Evolutionary conservation across 2,797 vertebrate genomes (phyloP).

Genomic region (Orestias chungarensis): DNA sequence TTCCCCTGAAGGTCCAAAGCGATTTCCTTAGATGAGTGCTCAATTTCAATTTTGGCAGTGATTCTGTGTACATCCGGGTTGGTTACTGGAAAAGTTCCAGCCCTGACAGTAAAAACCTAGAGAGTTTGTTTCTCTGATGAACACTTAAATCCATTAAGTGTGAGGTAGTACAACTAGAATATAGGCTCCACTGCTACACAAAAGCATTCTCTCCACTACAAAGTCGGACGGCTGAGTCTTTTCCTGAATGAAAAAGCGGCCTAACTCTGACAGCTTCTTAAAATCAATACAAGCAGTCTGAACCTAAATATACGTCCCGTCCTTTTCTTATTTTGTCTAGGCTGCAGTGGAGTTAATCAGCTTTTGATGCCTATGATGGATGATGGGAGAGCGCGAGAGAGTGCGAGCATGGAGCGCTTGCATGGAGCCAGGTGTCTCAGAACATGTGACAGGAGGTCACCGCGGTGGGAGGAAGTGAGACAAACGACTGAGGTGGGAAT

Average conservation of each 20-base stretch:
- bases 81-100: constrained; percentile 39
- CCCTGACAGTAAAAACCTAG: constrained; percentile 38
- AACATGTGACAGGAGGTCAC: constrained; percentile 74
- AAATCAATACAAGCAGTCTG: constrained; percentile 76
- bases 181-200: constrained; percentile 41
- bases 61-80: constrained; percentile 7
- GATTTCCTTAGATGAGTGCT: constrained; percentile 22
- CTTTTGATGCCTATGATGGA: constrained; percentile 24
- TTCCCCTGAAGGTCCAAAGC: constrained; percentile 2
- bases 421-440: constrained; percentile 67
- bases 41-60: constrained; percentile 27
- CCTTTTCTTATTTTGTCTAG: constrained; percentile 49
- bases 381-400: constrained; percentile 24
- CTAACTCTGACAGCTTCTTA: constrained; percentile 59
- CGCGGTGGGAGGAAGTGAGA: constrained; percentile 69
- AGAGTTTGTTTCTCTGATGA: constrained; percentile 42
- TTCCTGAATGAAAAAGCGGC: constrained; percentile 63
- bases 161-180: constrained; percentile 51
- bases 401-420: constrained; percentile 42
- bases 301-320: constrained; percentile 71
- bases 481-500: constrained; percentile 77
- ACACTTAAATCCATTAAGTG: constrained; percentile 41
- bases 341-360: constrained; percentile 59
- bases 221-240: constrained; percentile 62
- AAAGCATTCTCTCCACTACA: constrained; percentile 57